Evolutionary conservation across 92 coral and sea anemone species (phyloP).

Genomic region (Siderastrea siderea): DNA sequence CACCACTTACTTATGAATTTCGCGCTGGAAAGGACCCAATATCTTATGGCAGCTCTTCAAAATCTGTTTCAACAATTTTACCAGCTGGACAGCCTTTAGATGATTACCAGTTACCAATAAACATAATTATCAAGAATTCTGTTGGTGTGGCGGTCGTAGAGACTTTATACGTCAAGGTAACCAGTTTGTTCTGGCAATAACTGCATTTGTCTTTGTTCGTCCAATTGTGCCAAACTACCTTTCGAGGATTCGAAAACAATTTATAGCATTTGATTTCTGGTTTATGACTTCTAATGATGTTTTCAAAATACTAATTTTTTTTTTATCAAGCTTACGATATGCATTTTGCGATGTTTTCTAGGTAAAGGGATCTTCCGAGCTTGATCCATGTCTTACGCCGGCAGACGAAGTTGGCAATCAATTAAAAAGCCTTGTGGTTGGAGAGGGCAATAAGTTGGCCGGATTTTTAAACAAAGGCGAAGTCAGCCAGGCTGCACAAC

Average conservation of each 20-base stretch:
- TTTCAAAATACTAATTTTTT: neutral
- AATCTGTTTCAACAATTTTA: conserved; percentile 25
- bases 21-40: conserved; percentile 15
- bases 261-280: neutral
- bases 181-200: no score
- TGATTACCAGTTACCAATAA: conserved; percentile 2
- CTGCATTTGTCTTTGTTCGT: no score
- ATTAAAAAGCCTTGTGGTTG: conserved; percentile 3
- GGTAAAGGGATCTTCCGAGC: conserved; percentile 23
- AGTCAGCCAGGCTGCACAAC: conserved; percentile 30
- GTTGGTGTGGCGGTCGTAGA: conserved; percentile 13
- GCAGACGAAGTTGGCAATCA: neutral
- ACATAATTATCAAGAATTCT: conserved; percentile 15
- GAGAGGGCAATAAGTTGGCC: conserved; percentile 18
- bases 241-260: no score
- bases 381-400: conserved; percentile 31
- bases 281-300: no score
- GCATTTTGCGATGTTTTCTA: neutral
- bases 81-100: conserved; percentile 10
- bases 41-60: conserved; percentile 34
- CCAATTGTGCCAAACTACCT: no score
- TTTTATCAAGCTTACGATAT: neutral
- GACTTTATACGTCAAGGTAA: conserved; percentile 10
- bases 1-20: conserved; percentile 31
- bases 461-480: conserved; percentile 26